Conservation (phyloP, 2,113 vertebrate genomes). For the Abramis brama region DNA sequence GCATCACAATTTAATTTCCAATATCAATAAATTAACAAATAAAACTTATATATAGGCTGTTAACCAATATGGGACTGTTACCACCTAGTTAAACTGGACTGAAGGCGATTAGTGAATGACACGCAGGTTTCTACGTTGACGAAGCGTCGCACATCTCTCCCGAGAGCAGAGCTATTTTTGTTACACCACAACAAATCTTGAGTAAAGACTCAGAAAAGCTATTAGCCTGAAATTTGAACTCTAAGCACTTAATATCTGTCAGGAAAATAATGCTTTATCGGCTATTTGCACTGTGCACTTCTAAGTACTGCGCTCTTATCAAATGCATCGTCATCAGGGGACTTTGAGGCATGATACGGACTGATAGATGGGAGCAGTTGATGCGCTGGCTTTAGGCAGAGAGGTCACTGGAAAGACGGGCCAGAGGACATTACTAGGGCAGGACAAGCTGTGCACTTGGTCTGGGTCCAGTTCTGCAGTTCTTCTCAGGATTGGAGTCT, state of each 20-base stretch:
- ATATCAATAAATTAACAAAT: not conserved
- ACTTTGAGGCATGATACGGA: slow-evolving; percentile 70
- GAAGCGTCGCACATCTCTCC: not conserved
- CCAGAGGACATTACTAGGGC: not conserved
- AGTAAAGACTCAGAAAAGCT: slow-evolving; percentile 28
- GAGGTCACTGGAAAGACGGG: slow-evolving; percentile 64
- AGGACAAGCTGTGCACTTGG: not conserved
- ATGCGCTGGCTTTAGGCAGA: slow-evolving; percentile 56
- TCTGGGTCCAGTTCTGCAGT: slow-evolving; percentile 12
- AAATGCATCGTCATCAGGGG: slow-evolving; percentile 64
- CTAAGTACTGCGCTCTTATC: slow-evolving; percentile 64
- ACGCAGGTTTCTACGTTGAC: not conserved
- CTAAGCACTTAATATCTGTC: slow-evolving; percentile 53
- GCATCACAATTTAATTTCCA: not conserved
- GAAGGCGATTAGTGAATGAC: not conserved
- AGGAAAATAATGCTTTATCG: slow-evolving; percentile 65
- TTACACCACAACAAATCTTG: slow-evolving; percentile 33
- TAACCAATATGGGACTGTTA: not conserved
- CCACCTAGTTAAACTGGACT: slow-evolving; percentile 4
- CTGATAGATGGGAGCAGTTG: slow-evolving; percentile 55
- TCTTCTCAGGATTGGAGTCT: not conserved
- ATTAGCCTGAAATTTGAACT: slow-evolving; percentile 49
- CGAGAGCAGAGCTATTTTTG: slow-evolving; percentile 23
- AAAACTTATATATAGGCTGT: not conserved
- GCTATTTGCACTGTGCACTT: slow-evolving; percentile 57